phyloP scores from a whole-genome alignment of 2,797 vertebrate species.

The Crypturellus tataupa region DNA sequence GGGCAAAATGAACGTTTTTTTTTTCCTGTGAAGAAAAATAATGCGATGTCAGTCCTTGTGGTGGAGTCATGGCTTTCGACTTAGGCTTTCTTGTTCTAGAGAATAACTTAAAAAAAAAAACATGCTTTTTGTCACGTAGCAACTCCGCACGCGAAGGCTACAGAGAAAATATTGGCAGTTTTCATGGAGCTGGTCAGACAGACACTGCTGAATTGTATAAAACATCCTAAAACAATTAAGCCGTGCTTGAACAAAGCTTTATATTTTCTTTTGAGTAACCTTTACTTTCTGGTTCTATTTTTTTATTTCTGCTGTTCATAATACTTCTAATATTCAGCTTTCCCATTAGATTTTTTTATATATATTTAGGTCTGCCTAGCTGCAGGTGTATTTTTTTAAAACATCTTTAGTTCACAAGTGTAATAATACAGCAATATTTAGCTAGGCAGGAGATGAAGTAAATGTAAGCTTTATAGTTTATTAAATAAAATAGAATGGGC shows the following conservation, averaged over 20 bases:
- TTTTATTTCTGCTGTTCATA: background rate
- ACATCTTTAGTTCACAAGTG: conserved; percentile 3
- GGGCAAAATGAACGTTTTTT: conserved; percentile 12
- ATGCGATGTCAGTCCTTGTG: conserved; percentile 64
- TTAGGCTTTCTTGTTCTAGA: conserved; percentile 26
- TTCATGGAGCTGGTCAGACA: conserved; percentile 36
- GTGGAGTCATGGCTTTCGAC: conserved; percentile 71
- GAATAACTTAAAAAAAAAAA: background rate
- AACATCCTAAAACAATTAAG: conserved; percentile 30
- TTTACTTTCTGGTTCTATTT: background rate
- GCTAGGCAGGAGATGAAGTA: conserved; percentile 2
- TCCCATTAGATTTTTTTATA: background rate
- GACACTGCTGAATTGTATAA: background rate
- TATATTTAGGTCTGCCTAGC: background rate
- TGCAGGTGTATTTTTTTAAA: background rate
- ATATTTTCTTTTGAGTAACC: background rate
- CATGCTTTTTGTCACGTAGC: conserved; percentile 17
- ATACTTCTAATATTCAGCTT: conserved; percentile 8
- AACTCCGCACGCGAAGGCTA: conserved; percentile 19
- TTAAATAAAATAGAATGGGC: background rate
- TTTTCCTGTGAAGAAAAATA: conserved; percentile 35
- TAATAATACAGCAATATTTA: conserved; percentile 35
- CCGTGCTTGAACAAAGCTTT: background rate
- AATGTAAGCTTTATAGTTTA: background rate
- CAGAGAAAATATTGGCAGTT: background rate